These are phyloP conservation scores for Amphipoea oculea DNA, from an alignment of 2,888 invertebrate species.

Conservation along the genomic window DNA sequence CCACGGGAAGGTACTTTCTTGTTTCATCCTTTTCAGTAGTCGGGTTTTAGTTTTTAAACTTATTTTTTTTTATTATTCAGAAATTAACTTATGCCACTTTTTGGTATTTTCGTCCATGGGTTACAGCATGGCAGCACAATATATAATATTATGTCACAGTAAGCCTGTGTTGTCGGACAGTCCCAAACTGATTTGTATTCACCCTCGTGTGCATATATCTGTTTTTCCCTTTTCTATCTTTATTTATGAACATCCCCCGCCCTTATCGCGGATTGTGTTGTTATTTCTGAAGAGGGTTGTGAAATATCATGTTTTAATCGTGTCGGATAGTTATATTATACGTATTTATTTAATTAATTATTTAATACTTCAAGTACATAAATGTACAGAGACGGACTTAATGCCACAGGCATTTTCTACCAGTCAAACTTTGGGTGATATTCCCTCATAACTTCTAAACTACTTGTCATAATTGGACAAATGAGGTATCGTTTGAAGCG, in stretches of 20 bases:
- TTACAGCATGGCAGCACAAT: neutral
- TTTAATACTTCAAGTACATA: no score
- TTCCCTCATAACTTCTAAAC: no score
- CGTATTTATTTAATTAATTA: neutral
- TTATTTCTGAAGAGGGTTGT: constrained; percentile 54
- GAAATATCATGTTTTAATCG: constrained; percentile 56
- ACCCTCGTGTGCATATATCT: constrained; percentile 60
- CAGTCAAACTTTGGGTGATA: no score
- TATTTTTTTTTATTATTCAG: no score
- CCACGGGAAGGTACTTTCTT: no score
- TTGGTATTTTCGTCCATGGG: neutral
- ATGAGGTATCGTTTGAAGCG: no score
- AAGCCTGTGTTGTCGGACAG: constrained; percentile 39
- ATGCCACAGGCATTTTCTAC: no score
- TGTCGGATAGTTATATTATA: constrained; percentile 24
- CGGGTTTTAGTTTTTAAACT: no score
- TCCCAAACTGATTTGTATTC: constrained; percentile 64
- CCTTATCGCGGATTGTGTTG: constrained; percentile 55
- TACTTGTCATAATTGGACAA: no score
- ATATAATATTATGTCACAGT: constrained; percentile 16
- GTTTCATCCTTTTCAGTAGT: no score
- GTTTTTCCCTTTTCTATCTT: constrained; percentile 51
- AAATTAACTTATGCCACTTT: neutral
- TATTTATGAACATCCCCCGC: constrained; percentile 53
- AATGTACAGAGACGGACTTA: no score